Percentiles rank a stretch among this genome's conserved stretches.
Evolutionary conservation across 2,888 invertebrate genomes (phyloP).

Genomic region (Sarcophaga rosellei): DNA sequence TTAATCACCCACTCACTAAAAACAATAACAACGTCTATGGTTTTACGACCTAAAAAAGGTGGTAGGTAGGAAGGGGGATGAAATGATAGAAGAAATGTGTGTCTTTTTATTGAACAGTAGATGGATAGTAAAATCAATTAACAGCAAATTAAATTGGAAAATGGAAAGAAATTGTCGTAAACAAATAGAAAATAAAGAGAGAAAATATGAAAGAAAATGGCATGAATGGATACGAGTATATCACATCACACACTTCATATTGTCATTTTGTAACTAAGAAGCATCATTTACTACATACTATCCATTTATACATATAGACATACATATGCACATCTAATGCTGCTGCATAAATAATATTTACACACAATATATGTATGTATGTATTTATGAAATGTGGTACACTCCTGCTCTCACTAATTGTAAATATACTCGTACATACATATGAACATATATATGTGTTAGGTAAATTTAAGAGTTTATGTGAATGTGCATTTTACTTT

Average conservation of each 20-base stretch:
- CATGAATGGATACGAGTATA: too few relatives aligned
- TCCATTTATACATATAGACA: too few relatives aligned
- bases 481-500: not conserved
- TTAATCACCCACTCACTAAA: not conserved
- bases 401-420: too few relatives aligned
- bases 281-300: too few relatives aligned
- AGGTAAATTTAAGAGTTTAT: not conserved
- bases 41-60: too few relatives aligned
- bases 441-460: not conserved
- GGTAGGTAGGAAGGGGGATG: too few relatives aligned
- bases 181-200: conserved; percentile 4
- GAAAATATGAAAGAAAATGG: not conserved
- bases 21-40: not conserved
- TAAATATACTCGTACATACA: not conserved
- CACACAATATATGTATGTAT: too few relatives aligned
- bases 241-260: not conserved
- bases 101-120: too few relatives aligned
- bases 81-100: too few relatives aligned
- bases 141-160: not conserved
- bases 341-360: too few relatives aligned
- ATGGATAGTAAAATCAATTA: not conserved
- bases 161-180: not conserved
- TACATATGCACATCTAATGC: too few relatives aligned
- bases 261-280: not conserved
- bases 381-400: too few relatives aligned